Evolutionary conservation across 2,888 invertebrate genomes (phyloP).

Genomic region (Caenorhabditis sp.): DNA sequence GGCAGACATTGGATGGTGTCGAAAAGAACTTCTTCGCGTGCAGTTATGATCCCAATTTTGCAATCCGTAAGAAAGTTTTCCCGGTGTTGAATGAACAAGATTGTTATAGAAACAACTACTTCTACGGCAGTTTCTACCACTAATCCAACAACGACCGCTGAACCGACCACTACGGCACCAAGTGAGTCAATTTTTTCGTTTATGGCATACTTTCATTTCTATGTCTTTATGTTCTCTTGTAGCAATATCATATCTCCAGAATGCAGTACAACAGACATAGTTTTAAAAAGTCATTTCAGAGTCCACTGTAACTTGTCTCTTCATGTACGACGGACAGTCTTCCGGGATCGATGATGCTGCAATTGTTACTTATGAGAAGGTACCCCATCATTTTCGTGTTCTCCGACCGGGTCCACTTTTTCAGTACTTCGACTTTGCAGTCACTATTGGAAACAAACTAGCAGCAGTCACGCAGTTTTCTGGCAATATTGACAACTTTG

Average conservation of each 20-base stretch:
- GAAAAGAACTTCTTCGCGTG: conserved; percentile 21
- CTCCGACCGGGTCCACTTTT: background rate
- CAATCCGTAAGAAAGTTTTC: conserved; percentile 6
- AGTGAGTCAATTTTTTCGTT: no score
- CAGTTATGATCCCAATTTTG: conserved; percentile 49
- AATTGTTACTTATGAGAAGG: conserved; percentile 1
- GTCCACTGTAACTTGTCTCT: conserved; percentile 14
- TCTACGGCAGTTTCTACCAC: no score
- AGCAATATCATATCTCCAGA: no score
- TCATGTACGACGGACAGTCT: conserved; percentile 23
- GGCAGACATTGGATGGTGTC: conserved; percentile 25
- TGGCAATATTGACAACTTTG: conserved; percentile 9
- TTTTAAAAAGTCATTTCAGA: background rate
- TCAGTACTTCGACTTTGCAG: conserved; percentile 26
- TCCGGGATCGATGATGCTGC: background rate
- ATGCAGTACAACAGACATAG: no score
- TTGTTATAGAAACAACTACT: no score
- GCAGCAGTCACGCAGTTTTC: background rate
- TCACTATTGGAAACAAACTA: background rate
- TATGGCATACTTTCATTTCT: no score
- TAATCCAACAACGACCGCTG: no score
- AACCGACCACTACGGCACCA: no score
- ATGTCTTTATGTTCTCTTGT: no score
- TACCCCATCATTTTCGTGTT: background rate
- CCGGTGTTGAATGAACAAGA: background rate